Conservation (phyloP, 92 coral and sea anemone genomes). For the Epizoanthus illoricatus region DNA sequence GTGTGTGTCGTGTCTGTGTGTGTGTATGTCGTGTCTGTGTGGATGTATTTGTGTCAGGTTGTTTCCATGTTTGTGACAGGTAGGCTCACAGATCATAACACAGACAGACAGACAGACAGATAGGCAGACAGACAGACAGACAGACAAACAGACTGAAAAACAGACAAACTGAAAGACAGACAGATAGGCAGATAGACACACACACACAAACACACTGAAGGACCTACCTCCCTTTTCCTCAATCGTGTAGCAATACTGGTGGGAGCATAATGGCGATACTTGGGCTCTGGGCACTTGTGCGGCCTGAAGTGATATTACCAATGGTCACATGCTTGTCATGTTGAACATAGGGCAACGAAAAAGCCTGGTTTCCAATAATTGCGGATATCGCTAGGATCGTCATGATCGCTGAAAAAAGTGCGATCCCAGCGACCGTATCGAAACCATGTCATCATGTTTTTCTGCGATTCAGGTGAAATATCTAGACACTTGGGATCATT, state of each 20-base stretch:
- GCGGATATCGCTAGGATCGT: no score
- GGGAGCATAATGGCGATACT: constrained; percentile 86
- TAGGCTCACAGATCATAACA: not conserved
- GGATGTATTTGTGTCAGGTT: not conserved
- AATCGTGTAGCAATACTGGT: constrained; percentile 81
- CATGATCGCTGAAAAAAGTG: no score
- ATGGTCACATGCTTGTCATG: no score
- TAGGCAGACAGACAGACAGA: constrained; percentile 1
- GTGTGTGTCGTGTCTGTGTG: not conserved
- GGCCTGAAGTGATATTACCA: constrained; percentile 53
- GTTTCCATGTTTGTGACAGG: not conserved
- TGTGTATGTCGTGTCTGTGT: not conserved
- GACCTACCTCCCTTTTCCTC: constrained; percentile 63
- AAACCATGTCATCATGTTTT: no score
- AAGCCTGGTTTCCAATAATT: no score
- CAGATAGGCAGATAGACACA: not conserved
- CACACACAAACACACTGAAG: not conserved
- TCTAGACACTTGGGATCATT: no score
- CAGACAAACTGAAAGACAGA: not conserved
- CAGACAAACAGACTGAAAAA: not conserved
- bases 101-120: not conserved
- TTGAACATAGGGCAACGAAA: no score
- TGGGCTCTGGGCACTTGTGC: constrained; percentile 93
- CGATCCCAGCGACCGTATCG: no score
- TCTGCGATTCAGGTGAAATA: no score